Conservation (phyloP, 1,140 invertebrate species). For the Aplysia californica region DNA sequence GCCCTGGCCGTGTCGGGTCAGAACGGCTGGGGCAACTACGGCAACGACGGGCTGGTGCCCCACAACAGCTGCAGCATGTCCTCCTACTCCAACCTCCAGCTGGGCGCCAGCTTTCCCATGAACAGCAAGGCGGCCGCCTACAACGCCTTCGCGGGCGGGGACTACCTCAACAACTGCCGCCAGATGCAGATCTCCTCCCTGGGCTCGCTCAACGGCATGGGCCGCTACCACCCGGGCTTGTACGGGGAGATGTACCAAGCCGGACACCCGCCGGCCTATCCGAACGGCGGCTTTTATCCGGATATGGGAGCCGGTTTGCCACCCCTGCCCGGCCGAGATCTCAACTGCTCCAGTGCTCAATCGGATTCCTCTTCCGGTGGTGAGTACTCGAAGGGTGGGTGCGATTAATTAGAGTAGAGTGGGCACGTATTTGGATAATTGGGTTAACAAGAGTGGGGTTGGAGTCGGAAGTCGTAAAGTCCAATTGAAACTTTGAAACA, state of each 20-base stretch:
- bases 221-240: conserved; percentile 57
- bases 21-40: conserved; percentile 59
- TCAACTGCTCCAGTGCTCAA: conserved; percentile 55
- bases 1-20: conserved; percentile 51
- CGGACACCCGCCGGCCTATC: conserved; percentile 53
- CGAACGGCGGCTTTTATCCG: conserved; percentile 61
- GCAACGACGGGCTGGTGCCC: conserved; percentile 45
- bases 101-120: conserved; percentile 60
- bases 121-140: conserved; percentile 54
- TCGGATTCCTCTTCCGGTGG: conserved; percentile 59
- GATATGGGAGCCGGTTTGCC: conserved; percentile 59
- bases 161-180: conserved; percentile 61
- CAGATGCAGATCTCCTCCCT: conserved; percentile 62
- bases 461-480: too few relatives aligned
- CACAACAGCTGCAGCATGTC: conserved; percentile 63
- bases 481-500: too few relatives aligned
- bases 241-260: conserved; percentile 63
- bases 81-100: conserved; percentile 58
- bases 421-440: too few relatives aligned
- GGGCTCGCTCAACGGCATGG: conserved; percentile 55
- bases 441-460: too few relatives aligned
- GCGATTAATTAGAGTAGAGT: too few relatives aligned
- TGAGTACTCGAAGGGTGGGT: conserved; percentile 34
- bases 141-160: conserved; percentile 42
- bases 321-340: conserved; percentile 50